These are phyloP conservation scores for Entomobrya multifasciata DNA, from an alignment of 2,888 invertebrate genomes.

Conservation along the genomic window DNA sequence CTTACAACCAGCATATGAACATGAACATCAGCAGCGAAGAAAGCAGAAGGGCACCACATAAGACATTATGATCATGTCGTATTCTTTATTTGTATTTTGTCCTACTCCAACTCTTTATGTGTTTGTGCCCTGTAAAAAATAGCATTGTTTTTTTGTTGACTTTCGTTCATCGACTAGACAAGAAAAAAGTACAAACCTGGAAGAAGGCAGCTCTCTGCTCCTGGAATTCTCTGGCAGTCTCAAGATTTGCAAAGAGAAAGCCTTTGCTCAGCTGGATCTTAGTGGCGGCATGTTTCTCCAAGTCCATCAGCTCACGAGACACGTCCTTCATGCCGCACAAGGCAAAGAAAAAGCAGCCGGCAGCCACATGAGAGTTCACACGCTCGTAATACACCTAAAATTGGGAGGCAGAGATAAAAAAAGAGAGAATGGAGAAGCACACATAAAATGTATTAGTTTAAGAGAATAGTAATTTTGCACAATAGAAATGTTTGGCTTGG, in stretches of 20 bases:
- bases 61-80: no score
- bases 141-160: no score
- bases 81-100: no score
- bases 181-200: constrained; percentile 79
- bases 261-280: constrained; percentile 90
- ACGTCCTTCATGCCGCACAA: constrained; percentile 89
- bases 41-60: no score
- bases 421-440: constrained; percentile 5
- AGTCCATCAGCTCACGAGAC: constrained; percentile 86
- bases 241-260: constrained; percentile 90
- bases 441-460: background rate
- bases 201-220: constrained; percentile 90
- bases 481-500: background rate
- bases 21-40: no score
- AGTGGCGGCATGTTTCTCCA: constrained; percentile 87
- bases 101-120: no score
- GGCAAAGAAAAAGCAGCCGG: constrained; percentile 89
- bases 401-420: constrained; percentile 44
- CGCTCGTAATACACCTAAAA: constrained; percentile 90
- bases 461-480: background rate
- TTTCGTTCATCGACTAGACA: no score
- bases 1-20: no score
- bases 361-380: constrained; percentile 89
- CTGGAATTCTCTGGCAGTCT: constrained; percentile 90
- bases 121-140: background rate